phyloP scores from a whole-genome alignment of 35 echinoderm and acorn worm genomes.

The Patiria miniata region DNA sequence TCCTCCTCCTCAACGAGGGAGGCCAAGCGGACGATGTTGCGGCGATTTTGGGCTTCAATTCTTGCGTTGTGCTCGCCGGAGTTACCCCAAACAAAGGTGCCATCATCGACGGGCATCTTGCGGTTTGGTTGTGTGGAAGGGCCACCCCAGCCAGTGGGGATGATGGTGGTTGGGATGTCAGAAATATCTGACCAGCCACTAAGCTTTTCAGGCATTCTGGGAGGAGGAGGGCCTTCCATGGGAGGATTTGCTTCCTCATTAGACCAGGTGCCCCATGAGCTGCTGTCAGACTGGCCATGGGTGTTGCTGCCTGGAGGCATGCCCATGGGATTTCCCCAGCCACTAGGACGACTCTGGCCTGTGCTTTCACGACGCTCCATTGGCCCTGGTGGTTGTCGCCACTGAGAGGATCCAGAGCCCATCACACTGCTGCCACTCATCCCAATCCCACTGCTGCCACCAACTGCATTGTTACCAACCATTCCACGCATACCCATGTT shows the following conservation, averaged over 20 bases:
- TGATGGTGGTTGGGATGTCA: conserved; percentile 75
- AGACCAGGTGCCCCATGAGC: conserved; percentile 43
- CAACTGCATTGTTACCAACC: background rate
- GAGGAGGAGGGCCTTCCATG: conserved; percentile 24
- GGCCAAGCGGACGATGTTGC: conserved; percentile 34
- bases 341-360: background rate
- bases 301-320: conserved; percentile 15
- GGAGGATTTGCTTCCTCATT: conserved; percentile 9
- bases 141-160: conserved; percentile 88
- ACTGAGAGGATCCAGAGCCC: conserved; percentile 8
- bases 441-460: background rate
- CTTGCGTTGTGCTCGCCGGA: conserved; percentile 82
- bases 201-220: conserved; percentile 8
- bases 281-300: conserved; percentile 22
- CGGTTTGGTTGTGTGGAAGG: conserved; percentile 12
- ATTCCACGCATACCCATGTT: background rate
- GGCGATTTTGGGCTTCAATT: conserved; percentile 36
- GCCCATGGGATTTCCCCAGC: background rate
- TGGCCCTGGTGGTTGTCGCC: conserved; percentile 5
- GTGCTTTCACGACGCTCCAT: conserved; percentile 18
- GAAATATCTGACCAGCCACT: conserved; percentile 32
- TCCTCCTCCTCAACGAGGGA: conserved; percentile 5
- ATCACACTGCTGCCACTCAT: conserved; percentile 8
- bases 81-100: conserved; percentile 94
- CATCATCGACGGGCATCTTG: conserved; percentile 76